Conservation (phyloP, 2,113 vertebrate species). For the Diphyllodes magnificus region DNA sequence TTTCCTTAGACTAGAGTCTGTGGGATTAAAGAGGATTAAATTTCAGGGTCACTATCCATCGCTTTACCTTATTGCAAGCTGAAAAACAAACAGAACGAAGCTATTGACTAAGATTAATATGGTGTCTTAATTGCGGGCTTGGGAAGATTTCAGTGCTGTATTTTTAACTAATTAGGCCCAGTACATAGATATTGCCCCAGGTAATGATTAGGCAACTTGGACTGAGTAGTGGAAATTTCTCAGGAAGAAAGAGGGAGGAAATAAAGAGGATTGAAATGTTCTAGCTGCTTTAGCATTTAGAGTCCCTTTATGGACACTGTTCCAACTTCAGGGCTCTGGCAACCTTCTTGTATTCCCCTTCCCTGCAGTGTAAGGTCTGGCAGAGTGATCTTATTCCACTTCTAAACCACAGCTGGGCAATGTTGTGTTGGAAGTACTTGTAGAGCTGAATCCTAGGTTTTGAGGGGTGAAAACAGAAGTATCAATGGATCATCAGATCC, state of each 20-base stretch:
- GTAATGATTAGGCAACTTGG: background rate
- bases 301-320: background rate
- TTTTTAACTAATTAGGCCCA: constrained; percentile 13
- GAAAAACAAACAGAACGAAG: background rate
- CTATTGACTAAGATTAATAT: background rate
- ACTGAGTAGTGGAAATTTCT: background rate
- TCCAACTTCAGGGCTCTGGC: background rate
- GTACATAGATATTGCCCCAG: background rate
- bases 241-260: background rate
- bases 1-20: background rate
- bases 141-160: background rate
- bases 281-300: background rate
- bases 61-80: background rate
- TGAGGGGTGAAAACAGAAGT: background rate
- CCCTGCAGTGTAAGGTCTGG: background rate
- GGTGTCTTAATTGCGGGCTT: background rate
- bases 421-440: background rate
- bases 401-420: background rate
- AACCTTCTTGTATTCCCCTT: background rate
- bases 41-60: background rate
- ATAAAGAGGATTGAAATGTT: background rate
- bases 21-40: background rate
- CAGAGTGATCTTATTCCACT: background rate
- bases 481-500: background rate
- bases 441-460: background rate